Percentiles rank a stretch among this genome's conserved stretches.
Conservation (phyloP, 2,113 vertebrate genomes). For the Psilopogon haemacephalus region DNA sequence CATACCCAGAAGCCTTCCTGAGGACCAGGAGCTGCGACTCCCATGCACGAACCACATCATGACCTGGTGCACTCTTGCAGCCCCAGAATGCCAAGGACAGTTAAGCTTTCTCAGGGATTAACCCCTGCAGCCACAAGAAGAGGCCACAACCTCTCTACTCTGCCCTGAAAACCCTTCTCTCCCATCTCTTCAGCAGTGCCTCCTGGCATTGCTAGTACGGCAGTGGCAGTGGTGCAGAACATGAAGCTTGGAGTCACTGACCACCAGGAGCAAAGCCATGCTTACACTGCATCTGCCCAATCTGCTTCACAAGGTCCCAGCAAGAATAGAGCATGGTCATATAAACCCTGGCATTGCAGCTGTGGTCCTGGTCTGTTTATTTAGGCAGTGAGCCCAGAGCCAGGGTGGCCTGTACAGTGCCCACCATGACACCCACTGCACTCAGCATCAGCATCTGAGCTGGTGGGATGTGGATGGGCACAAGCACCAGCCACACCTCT, state of each 20-base stretch:
- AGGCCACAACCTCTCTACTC: neutral
- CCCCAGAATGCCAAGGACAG: neutral
- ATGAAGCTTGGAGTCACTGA: neutral
- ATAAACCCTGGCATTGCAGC: neutral
- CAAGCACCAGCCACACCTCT: neutral
- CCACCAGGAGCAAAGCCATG: neutral
- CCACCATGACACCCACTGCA: neutral
- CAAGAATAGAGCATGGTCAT: fast-evolving
- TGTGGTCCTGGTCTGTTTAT: neutral
- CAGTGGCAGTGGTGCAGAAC: neutral
- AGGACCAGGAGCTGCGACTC: neutral
- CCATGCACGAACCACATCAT: fast-evolving
- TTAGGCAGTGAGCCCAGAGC: neutral
- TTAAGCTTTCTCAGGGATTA: neutral
- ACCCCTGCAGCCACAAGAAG: neutral
- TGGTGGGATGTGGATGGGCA: neutral
- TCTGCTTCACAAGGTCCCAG: neutral
- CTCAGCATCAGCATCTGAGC: fast-evolving
- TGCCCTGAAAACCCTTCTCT: neutral
- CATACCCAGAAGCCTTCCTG: neutral
- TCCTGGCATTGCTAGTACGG: neutral
- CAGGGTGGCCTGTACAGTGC: neutral
- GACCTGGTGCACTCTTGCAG: neutral
- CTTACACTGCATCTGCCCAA: neutral
- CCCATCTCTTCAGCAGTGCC: fast-evolving